Evolutionary conservation across 1,140 invertebrate genomes (phyloP), one percentile per base, ranked within the genome.

Genomic region (Trichoplusia ni): DNA sequence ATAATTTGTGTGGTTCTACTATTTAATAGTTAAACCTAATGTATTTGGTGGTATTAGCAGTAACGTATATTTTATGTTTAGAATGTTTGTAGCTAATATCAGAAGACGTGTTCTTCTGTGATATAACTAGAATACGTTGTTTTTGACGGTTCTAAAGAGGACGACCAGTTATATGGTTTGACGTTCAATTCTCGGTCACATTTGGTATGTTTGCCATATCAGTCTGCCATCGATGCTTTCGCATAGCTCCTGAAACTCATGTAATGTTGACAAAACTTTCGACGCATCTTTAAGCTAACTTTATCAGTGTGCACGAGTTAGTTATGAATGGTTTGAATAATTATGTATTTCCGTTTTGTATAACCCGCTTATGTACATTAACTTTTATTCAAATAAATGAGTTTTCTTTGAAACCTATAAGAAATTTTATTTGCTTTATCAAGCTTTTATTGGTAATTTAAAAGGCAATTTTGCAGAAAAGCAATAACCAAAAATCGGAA

Each of bases 1-100:
- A 19, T 31, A 27, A 11, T 58, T 19, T n/a, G 21, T 42, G 31
- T 46, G 8, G 38, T 76, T 4, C 58, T 69, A 2, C 44, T 75
- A 2, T 67, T 73, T 9, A 73, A 68, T 31, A 69, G 67, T 66
- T 35, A 69, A 23, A 5, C 46, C 27, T 9, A 47, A 16, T 5
- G 21, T 35, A 11, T 25, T 46, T 16, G 13, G 11, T 46, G 42
- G 42, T 29, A 21, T 42, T 42, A 49, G 13, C 25, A 49, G 16
- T 31, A 49, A 49, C 25, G 14, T 49, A n/a, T 49, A 49, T 18
- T 49, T 16, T 49, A 18, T 49, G 25, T 18, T 31, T 31, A 49
- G 46, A 31, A 29, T 49, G 13, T 16, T 14, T 16, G 7, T 31
- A 31, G 14, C 44, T 29, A 29, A 18, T n/a, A 18, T 49, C 14